phyloP scores from a whole-genome alignment of 2,888 invertebrate genomes.

The Drosophila prolongata region DNA sequence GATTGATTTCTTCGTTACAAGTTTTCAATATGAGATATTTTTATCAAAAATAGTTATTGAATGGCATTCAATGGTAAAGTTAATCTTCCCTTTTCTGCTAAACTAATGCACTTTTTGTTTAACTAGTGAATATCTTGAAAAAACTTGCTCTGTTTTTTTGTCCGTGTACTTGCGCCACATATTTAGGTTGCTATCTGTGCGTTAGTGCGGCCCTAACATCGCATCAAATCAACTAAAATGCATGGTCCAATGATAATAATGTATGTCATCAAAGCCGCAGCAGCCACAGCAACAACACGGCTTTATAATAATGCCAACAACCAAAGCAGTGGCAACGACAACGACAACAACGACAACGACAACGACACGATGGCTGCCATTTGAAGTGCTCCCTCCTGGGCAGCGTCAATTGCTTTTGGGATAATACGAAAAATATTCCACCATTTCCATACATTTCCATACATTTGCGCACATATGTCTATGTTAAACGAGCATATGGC shows the following conservation, averaged over 20 bases:
- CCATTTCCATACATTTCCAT: conserved; percentile 6
- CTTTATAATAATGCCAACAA: conserved; percentile 12
- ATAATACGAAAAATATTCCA: conserved; percentile 30
- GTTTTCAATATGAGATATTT: too few relatives aligned
- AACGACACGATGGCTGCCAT: conserved; percentile 9
- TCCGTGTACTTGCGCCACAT: conserved; percentile 1
- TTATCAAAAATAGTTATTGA: too few relatives aligned
- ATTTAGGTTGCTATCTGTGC: conserved; percentile 9
- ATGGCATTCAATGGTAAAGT: too few relatives aligned
- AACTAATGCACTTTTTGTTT: too few relatives aligned
- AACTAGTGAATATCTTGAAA: too few relatives aligned
- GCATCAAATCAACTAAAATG: conserved; percentile 48
- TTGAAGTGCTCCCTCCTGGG: conserved; percentile 14
- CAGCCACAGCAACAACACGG: conserved; percentile 14
- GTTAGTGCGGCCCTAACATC: conserved; percentile 1
- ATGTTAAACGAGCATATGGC: conserved; percentile 13
- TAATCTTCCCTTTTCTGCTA: too few relatives aligned
- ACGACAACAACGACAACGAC: neutral
- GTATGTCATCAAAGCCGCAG: conserved; percentile 38
- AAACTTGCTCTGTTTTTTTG: neutral
- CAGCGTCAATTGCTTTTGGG: conserved; percentile 44
- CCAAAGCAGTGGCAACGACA: conserved; percentile 1
- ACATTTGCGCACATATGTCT: conserved; percentile 10
- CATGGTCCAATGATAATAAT: conserved; percentile 42
- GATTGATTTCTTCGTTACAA: too few relatives aligned